phyloP scores from a whole-genome alignment of 2,113 vertebrate genomes.

The Phoxinus phoxinus region DNA sequence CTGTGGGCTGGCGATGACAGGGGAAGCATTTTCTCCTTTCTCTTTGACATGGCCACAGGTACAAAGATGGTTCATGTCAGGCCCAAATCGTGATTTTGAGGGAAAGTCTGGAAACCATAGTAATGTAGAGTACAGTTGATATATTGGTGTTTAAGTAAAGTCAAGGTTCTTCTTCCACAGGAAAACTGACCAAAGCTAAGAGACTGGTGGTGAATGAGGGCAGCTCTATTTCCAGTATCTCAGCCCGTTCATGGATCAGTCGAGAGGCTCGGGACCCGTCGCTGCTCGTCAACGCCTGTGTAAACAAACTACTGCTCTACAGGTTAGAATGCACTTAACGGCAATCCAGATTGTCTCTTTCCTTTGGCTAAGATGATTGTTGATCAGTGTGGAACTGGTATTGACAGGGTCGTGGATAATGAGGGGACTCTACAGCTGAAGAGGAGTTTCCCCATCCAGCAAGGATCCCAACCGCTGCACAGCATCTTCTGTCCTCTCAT shows the following conservation, averaged over 20 bases:
- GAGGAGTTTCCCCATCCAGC: conserved; percentile 89
- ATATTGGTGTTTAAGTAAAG: conserved; percentile 21
- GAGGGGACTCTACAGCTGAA: conserved; percentile 90
- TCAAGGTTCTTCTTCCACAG: conserved; percentile 64
- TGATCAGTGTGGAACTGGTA: conserved; percentile 3
- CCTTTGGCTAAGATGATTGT: neutral
- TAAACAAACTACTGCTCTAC: conserved; percentile 91
- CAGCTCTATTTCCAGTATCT: conserved; percentile 89
- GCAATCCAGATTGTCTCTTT: neutral
- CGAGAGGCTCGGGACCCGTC: conserved; percentile 92
- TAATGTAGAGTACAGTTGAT: no score
- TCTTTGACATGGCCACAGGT: conserved; percentile 95
- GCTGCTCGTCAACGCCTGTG: conserved; percentile 88
- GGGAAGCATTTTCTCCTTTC: conserved; percentile 92
- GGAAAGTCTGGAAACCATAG: no score
- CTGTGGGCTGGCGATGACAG: conserved; percentile 93
- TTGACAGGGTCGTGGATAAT: conserved; percentile 87
- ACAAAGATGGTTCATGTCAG: neutral
- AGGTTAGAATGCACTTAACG: conserved; percentile 69
- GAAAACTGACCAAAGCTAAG: conserved; percentile 93
- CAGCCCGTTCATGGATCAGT: conserved; percentile 93
- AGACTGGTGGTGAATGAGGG: conserved; percentile 89
- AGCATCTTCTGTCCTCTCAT: conserved; percentile 96
- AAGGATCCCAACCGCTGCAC: conserved; percentile 83
- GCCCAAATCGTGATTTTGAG: no score